These are phyloP conservation scores for Parasteatoda tepidariorum DNA, from an alignment of 1,140 invertebrate genomes.

Conservation along the genomic window DNA sequence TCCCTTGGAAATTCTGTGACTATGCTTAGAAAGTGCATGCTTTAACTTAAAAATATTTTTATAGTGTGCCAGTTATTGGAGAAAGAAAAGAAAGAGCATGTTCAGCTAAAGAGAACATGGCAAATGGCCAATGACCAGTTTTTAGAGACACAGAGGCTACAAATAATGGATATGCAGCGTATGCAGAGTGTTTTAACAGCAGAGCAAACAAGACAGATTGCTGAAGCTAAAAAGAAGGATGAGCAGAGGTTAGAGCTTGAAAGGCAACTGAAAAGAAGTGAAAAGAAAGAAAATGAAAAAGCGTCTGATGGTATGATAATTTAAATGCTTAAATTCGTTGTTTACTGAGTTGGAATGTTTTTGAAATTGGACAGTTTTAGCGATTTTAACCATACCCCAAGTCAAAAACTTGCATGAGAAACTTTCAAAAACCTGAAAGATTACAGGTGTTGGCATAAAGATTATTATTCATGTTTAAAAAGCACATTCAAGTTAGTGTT, in stretches of 20 bases:
- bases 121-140: conserved; percentile 73
- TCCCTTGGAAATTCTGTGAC: too few relatives aligned
- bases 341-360: too few relatives aligned
- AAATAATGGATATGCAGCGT: conserved; percentile 70
- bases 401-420: neutral
- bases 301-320: conserved; percentile 44
- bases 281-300: conserved; percentile 26
- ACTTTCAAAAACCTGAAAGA: neutral
- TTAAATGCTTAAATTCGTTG: neutral
- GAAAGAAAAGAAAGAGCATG: conserved; percentile 70
- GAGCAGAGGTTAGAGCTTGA: conserved; percentile 43
- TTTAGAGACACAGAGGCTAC: conserved; percentile 71
- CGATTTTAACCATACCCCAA: neutral
- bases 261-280: conserved; percentile 37
- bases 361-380: too few relatives aligned
- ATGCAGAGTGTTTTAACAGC: conserved; percentile 70
- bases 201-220: conserved; percentile 67
- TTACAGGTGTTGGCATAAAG: too few relatives aligned
- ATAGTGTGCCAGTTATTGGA: conserved; percentile 69
- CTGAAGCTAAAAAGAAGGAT: conserved; percentile 49
- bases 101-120: conserved; percentile 71
- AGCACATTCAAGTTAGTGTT: too few relatives aligned
- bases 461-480: too few relatives aligned
- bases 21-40: too few relatives aligned
- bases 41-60: neutral